A percentile compares a stretch with the other conserved stretches of the same genome.
phyloP scores from a whole-genome alignment of 2,113 vertebrate species.

The Tenrec ecaudatus region DNA sequence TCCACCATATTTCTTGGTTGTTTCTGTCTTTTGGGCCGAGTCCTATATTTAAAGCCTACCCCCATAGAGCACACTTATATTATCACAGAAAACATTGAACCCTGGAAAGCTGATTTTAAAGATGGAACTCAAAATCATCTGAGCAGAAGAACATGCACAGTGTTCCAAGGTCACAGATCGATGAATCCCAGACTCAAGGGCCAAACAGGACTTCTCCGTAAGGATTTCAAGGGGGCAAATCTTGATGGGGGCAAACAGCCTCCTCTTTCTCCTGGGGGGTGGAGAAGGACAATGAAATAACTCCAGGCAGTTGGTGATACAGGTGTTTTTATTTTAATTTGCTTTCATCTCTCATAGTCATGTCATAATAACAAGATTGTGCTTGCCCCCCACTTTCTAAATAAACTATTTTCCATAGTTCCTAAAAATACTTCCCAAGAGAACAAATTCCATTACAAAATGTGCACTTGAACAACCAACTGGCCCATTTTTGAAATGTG shows the following conservation, averaged over 20 bases:
- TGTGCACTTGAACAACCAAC: neutral
- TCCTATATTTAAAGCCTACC: neutral
- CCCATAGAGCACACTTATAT: neutral
- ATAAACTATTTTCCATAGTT: neutral
- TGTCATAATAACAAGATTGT: neutral
- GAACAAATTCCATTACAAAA: neutral
- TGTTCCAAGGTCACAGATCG: neutral
- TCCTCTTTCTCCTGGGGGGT: neutral
- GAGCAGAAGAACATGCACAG: neutral
- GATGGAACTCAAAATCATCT: neutral
- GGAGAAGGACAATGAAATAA: neutral
- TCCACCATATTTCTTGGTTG: neutral
- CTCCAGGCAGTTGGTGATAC: neutral
- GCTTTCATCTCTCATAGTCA: neutral
- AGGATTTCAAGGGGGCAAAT: too few relatives aligned
- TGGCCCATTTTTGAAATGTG: slow-evolving; percentile 4
- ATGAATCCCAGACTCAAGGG: too few relatives aligned
- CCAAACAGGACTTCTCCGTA: too few relatives aligned
- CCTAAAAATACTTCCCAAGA: slow-evolving; percentile 43
- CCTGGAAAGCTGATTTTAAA: neutral
- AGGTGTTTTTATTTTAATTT: neutral
- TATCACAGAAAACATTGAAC: neutral
- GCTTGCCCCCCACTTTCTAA: neutral
- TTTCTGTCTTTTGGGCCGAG: neutral
- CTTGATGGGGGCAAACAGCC: neutral